phyloP scores from a whole-genome alignment of 2,888 invertebrate species.

The Electrophaes corylata region DNA sequence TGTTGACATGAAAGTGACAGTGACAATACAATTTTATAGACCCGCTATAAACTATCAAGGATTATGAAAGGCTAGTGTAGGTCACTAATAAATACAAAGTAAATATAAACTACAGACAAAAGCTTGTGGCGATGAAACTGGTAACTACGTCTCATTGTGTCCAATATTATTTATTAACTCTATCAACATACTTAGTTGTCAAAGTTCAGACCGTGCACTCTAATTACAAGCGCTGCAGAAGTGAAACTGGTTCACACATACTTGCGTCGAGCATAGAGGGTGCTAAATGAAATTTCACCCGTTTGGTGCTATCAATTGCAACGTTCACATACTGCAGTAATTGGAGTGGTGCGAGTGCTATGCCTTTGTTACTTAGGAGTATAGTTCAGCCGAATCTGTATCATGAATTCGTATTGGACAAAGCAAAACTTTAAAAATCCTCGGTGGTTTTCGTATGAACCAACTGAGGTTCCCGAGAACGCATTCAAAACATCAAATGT shows the following conservation, averaged over 20 bases:
- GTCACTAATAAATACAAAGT: too few relatives aligned
- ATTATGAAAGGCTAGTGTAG: too few relatives aligned
- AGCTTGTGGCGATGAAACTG: too few relatives aligned
- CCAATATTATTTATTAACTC: too few relatives aligned
- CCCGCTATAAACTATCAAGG: too few relatives aligned
- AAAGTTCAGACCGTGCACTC: neutral
- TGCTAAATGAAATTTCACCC: slow-evolving; percentile 19
- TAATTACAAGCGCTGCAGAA: neutral
- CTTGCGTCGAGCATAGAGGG: slow-evolving; percentile 7
- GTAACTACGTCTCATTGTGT: too few relatives aligned
- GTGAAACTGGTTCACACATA: slow-evolving; percentile 20
- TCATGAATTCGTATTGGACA: neutral
- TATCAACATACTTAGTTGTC: neutral
- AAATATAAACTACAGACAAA: too few relatives aligned
- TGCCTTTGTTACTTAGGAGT: neutral
- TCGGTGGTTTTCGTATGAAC: too few relatives aligned
- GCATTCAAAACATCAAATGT: too few relatives aligned
- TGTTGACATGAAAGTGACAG: too few relatives aligned
- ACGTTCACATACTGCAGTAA: slow-evolving; percentile 17
- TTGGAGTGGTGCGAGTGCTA: slow-evolving; percentile 11
- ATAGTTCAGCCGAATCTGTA: neutral
- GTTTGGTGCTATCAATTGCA: slow-evolving; percentile 16
- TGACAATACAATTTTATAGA: too few relatives aligned
- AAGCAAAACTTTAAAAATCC: neutral
- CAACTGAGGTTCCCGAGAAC: too few relatives aligned